A percentile compares a stretch with the other conserved stretches of the same genome.
Evolutionary conservation across 2,888 invertebrate genomes (phyloP).

Genomic region (Herminia tarsipennalis): DNA sequence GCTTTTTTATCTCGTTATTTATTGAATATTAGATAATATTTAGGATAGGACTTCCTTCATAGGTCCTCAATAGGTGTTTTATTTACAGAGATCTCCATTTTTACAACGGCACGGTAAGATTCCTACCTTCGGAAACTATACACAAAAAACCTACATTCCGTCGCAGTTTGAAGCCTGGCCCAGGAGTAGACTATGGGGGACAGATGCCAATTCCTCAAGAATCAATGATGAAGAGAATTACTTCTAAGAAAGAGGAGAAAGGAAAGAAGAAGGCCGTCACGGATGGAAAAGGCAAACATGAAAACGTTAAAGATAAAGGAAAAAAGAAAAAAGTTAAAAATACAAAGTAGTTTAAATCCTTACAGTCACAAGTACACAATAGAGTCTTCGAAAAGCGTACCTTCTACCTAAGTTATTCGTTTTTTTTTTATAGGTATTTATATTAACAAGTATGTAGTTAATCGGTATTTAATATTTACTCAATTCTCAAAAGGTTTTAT

Average conservation of each 20-base stretch:
- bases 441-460: no score
- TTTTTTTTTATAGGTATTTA: no score
- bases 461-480: no score
- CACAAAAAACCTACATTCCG: neutral
- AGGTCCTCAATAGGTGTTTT: no score
- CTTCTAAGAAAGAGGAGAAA: neutral
- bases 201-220: constrained; percentile 60
- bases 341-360: no score
- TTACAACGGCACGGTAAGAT: constrained; percentile 4
- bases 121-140: constrained; percentile 1
- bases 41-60: no score
- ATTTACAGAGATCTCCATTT: constrained; percentile 16
- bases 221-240: constrained; percentile 38
- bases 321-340: neutral
- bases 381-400: no score
- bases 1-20: no score
- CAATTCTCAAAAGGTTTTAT: no score
- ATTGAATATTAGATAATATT: neutral
- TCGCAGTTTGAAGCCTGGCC: constrained; percentile 43
- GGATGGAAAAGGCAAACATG: neutral
- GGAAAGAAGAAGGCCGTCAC: neutral
- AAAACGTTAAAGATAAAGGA: neutral
- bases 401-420: no score
- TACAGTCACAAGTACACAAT: no score
- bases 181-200: constrained; percentile 52